Evolutionary conservation across 2,797 vertebrate species (phyloP).

Genomic region (Sebastes taczanowskii): DNA sequence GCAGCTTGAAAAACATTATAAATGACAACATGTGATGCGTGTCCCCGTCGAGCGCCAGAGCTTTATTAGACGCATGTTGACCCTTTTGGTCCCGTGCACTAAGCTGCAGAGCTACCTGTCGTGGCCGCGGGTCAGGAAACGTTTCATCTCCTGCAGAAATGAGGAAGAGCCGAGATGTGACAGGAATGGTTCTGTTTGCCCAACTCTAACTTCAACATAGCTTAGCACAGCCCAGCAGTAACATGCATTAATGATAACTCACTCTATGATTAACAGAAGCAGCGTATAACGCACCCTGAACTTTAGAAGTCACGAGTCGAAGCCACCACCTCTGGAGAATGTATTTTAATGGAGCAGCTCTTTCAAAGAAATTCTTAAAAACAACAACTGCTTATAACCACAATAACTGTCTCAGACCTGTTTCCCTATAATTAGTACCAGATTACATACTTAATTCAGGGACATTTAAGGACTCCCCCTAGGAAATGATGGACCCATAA

Average conservation of each 20-base stretch:
- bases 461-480: background rate
- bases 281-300: background rate
- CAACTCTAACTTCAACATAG: background rate
- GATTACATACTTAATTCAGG: background rate
- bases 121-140: background rate
- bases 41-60: background rate
- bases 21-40: slow-evolving; percentile 40
- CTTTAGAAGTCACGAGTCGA: background rate
- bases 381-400: background rate
- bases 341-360: background rate
- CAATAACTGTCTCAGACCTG: background rate
- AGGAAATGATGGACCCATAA: background rate
- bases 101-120: background rate
- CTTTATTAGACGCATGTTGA: slow-evolving; percentile 4
- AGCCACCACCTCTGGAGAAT: background rate
- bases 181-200: background rate
- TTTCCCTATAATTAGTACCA: background rate
- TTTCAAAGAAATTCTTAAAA: background rate
- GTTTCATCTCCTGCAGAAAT: background rate
- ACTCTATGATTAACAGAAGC: background rate
- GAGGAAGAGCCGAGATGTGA: background rate
- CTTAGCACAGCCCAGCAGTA: background rate
- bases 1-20: slow-evolving; percentile 45
- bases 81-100: background rate
- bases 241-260: background rate